These are phyloP conservation scores for Peucedramus taeniatus DNA, from an alignment of 2,113 vertebrate genomes.

Conservation along the genomic window DNA sequence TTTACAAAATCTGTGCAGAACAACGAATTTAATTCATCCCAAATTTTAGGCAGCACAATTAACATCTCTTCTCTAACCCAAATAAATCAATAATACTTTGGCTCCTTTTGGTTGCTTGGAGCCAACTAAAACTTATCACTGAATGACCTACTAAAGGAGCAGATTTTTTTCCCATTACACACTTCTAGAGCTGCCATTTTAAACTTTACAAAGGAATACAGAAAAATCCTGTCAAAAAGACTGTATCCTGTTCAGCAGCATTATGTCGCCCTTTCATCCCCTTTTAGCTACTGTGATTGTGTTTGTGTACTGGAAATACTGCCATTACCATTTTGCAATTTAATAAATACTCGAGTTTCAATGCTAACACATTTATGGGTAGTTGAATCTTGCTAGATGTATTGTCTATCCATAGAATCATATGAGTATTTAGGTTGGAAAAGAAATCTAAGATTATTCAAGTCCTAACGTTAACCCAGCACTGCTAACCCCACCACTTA, in stretches of 20 bases:
- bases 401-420: background rate
- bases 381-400: background rate
- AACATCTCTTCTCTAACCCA: background rate
- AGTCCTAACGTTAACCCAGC: accelerated
- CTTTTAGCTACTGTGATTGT: background rate
- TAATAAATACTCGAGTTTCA: background rate
- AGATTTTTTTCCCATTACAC: background rate
- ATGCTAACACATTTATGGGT: background rate
- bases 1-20: background rate
- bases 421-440: background rate
- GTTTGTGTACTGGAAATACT: background rate
- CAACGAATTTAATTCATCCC: background rate
- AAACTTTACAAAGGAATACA: background rate
- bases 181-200: background rate
- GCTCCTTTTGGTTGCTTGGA: background rate
- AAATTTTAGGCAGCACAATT: background rate
- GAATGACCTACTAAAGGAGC: background rate
- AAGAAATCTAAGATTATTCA: too few species aligned
- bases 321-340: background rate
- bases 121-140: background rate
- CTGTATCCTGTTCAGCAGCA: background rate
- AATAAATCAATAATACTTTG: background rate
- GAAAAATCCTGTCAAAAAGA: background rate
- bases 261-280: background rate
- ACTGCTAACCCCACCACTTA: background rate